Base-by-base conservation (phyloP, 2,888 invertebrate species). In the Dendrolimus pini region DNA sequence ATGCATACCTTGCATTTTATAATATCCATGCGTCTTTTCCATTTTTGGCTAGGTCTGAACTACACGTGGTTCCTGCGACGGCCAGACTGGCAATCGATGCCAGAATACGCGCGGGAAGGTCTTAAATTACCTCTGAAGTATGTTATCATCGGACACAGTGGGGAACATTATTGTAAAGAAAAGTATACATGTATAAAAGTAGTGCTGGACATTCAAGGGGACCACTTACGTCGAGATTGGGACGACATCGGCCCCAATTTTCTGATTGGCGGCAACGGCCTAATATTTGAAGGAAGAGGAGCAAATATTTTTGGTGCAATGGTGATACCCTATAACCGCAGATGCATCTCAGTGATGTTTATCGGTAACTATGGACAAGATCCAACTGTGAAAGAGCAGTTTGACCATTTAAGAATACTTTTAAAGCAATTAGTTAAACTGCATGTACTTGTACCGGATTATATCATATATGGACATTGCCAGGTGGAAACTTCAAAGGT, bases 221-320 rank as follows among this genome's bases (percentile, higher is more conserved):
- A 77, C 2, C 80, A 86, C 58, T 68, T 82, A 13, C 64, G 74
- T 9, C 69, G 79, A 54, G 70, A 70, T 0, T 78, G 73, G 59
- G 59, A 60, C 1, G 89, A 89, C 55, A 88, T 89, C 52, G 85
- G 79, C 0, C 83, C 88, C 0, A 89, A 89, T 61, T 89, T 76
- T 59, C 75, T 89, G 0, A 79, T 89, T 6, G 76, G 82, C 9
- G 84, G 83, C 1, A 74, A 80, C 7, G 89, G 88, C 3, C 63
- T 75, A 1, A 57, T 89, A 2, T 89, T 89, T 59, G 89, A 89
- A 70, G 89, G 88, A 1, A 69, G 83, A 64, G 89, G 89, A 1
- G 83, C 83, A 0, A 88, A 88, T 60, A 68, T 83, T 1, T 56
- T 75, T 7, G 80, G 82, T 0, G 83, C 74, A 0, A 82, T 87